phyloP scores from a whole-genome alignment of 2,113 vertebrate species.

The Dromas ardeola region DNA sequence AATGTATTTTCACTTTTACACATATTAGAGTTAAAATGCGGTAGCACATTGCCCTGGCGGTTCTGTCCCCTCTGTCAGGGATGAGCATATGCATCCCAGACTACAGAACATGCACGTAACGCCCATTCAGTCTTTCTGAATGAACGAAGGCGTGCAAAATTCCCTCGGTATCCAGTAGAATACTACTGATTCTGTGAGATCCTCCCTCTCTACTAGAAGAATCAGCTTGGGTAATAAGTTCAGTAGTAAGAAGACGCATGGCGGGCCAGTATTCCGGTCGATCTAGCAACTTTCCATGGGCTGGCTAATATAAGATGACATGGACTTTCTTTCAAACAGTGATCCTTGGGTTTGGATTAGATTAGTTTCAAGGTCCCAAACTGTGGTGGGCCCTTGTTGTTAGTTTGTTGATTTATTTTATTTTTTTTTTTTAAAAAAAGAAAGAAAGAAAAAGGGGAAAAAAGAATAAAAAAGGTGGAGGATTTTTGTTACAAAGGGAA shows the following conservation, averaged over 20 bases:
- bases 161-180: not conserved
- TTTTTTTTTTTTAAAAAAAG: conserved; percentile 32
- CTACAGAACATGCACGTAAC: not conserved
- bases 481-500: conserved; percentile 82
- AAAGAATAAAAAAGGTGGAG: not conserved
- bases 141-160: not conserved
- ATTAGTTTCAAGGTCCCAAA: conserved; percentile 30
- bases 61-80: not conserved
- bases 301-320: conserved; percentile 8
- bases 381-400: conserved; percentile 70
- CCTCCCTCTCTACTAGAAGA: not conserved
- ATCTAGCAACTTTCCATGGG: not conserved
- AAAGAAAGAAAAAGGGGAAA: not conserved
- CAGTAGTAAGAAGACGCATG: not conserved
- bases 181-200: not conserved
- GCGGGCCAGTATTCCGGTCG: not conserved
- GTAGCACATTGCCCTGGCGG: not conserved
- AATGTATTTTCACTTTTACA: not conserved
- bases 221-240: not conserved
- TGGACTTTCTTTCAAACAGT: not conserved
- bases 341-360: conserved; percentile 49
- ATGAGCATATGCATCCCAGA: not conserved
- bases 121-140: not conserved
- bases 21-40: not conserved
- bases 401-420: conserved; percentile 56